These are phyloP conservation scores for Phrynocephalus guinanensis DNA, from an alignment of 2,797 vertebrate species.

Conservation along the genomic window DNA sequence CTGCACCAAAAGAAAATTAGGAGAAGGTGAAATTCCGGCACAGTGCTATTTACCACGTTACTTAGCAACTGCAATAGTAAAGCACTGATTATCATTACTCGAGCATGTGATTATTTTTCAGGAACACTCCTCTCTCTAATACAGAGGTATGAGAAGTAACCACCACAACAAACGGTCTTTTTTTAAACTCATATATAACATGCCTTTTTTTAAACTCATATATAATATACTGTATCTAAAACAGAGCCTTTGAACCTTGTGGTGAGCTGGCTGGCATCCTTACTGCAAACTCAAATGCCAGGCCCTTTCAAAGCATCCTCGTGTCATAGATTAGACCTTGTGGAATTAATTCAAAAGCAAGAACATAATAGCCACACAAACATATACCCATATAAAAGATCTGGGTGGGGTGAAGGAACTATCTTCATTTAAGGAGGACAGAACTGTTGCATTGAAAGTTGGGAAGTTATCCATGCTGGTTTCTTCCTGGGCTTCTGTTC, in stretches of 20 bases:
- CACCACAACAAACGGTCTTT: neutral
- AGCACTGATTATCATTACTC: conserved; percentile 26
- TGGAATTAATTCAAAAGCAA: neutral
- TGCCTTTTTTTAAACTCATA: neutral
- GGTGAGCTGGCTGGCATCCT: neutral
- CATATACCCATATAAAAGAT: neutral
- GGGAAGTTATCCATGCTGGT: neutral
- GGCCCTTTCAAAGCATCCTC: neutral
- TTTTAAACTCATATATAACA: neutral
- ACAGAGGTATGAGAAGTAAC: conserved; percentile 6
- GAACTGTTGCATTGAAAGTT: neutral
- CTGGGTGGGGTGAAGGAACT: too few relatives aligned
- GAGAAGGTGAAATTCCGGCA: neutral
- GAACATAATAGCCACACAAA: neutral
- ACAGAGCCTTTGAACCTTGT: neutral
- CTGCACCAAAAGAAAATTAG: neutral
- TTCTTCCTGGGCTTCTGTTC: neutral
- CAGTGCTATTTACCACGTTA: conserved; percentile 7
- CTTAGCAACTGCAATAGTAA: conserved; percentile 31
- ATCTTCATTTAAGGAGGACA: neutral
- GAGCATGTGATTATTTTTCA: neutral
- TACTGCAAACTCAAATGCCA: neutral
- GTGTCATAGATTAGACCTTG: neutral
- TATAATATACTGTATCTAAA: neutral
- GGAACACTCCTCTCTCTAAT: neutral